Evolutionary conservation across 2,888 invertebrate species (phyloP).

Genomic region (Chaetoderma sp.): DNA sequence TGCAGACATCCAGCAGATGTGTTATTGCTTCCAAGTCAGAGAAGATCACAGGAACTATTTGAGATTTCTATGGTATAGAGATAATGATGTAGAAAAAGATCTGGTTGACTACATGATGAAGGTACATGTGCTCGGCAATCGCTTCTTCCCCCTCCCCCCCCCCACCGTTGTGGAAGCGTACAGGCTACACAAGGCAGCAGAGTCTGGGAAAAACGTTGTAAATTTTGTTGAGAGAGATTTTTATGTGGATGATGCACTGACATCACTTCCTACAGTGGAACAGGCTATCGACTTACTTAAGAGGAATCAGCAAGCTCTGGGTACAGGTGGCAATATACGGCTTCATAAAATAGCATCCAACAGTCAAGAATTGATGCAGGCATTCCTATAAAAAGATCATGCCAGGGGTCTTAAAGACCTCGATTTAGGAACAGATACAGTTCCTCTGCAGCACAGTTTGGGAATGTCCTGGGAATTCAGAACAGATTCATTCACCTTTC

Average conservation of each 20-base stretch:
- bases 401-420: background rate
- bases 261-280: background rate
- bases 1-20: slow-evolving; percentile 25
- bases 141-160: slow-evolving; percentile 11
- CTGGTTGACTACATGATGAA: slow-evolving; percentile 14
- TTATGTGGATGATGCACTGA: slow-evolving; percentile 28
- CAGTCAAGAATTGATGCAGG: slow-evolving; percentile 1
- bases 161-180: slow-evolving; percentile 24
- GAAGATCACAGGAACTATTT: slow-evolving; percentile 20
- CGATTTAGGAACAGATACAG: slow-evolving; percentile 7
- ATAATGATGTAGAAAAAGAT: slow-evolving; percentile 2
- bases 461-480: slow-evolving; percentile 7
- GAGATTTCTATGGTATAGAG: slow-evolving; percentile 13
- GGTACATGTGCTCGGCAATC: slow-evolving; percentile 31
- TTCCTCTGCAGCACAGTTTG: slow-evolving; percentile 7
- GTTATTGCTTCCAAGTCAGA: slow-evolving; percentile 11
- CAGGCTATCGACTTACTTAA: slow-evolving; percentile 17
- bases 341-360: slow-evolving; percentile 15
- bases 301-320: slow-evolving; percentile 12
- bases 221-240: slow-evolving; percentile 21
- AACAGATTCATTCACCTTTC: background rate
- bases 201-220: background rate
- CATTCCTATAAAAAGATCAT: slow-evolving; percentile 7
- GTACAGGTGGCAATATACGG: slow-evolving; percentile 6
- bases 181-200: background rate